Conservation (phyloP, 1,140 invertebrate genomes). For the Lethocerus indicus region DNA sequence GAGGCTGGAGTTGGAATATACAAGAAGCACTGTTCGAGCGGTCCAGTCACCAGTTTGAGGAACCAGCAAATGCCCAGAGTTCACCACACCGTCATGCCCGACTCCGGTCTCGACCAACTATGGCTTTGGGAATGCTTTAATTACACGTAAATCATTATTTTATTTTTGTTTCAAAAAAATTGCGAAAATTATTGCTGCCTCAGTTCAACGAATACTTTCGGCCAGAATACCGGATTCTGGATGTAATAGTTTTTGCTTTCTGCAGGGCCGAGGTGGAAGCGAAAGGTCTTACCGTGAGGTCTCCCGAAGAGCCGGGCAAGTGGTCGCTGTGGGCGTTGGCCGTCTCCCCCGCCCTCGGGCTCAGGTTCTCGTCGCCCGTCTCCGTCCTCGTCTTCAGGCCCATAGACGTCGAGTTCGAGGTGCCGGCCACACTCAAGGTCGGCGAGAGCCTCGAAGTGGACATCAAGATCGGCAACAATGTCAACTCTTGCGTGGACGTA, state of each 20-base stretch:
- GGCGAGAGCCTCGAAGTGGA: slow-evolving; percentile 41
- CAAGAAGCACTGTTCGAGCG: slow-evolving; percentile 21
- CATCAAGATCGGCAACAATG: slow-evolving; percentile 42
- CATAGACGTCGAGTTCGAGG: slow-evolving; percentile 34
- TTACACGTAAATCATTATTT: slow-evolving; percentile 33
- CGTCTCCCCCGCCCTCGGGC: slow-evolving; percentile 23
- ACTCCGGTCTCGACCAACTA: slow-evolving; percentile 32
- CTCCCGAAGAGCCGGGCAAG: slow-evolving; percentile 35
- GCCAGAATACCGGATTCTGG: background rate
- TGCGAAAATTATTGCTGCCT: too few species aligned
- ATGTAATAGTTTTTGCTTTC: background rate
- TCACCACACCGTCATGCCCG: slow-evolving; percentile 25
- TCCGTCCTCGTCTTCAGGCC: slow-evolving; percentile 36
- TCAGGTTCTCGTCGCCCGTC: slow-evolving; percentile 34
- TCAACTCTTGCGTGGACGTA: slow-evolving; percentile 46
- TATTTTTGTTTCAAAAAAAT: background rate
- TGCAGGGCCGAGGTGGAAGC: slow-evolving; percentile 23
- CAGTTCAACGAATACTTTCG: too few species aligned
- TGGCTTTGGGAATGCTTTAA: slow-evolving; percentile 48
- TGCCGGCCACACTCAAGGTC: slow-evolving; percentile 34
- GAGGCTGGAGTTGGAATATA: slow-evolving; percentile 37
- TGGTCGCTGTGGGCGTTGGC: slow-evolving; percentile 40
- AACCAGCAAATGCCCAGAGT: slow-evolving; percentile 21
- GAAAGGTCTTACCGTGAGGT: slow-evolving; percentile 31
- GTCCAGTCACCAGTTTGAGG: slow-evolving; percentile 23